phyloP scores from a whole-genome alignment of 2,888 invertebrate species.

The Augiades crinisus region DNA sequence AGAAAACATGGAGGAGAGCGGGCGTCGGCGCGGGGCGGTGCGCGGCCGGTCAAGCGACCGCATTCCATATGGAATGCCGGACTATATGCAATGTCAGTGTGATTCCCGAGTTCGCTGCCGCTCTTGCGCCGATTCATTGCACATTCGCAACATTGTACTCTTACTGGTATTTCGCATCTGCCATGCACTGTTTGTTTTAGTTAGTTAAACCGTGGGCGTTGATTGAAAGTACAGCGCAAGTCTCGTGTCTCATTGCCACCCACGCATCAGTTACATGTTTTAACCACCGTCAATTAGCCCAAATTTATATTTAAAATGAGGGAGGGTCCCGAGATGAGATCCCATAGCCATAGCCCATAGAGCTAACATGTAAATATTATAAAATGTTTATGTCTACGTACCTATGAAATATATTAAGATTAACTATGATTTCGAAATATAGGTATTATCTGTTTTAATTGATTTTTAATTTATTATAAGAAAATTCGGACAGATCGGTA shows the following conservation, averaged over 20 bases:
- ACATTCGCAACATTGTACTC: constrained; percentile 39
- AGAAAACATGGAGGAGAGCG: constrained; percentile 73
- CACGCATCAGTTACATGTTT: constrained; percentile 36
- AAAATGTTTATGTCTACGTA: too few relatives aligned
- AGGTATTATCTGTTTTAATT: too few relatives aligned
- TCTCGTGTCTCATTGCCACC: constrained; percentile 36
- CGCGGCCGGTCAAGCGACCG: constrained; percentile 70
- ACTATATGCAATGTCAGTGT: constrained; percentile 79
- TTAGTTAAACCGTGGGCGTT: constrained; percentile 37
- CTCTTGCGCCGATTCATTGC: constrained; percentile 41
- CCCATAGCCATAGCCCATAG: too few relatives aligned
- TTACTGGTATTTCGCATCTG: constrained; percentile 31
- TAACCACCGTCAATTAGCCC: background rate
- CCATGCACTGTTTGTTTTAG: constrained; percentile 32
- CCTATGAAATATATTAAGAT: too few relatives aligned
- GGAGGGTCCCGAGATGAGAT: too few relatives aligned
- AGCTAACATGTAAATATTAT: too few relatives aligned
- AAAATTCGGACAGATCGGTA: too few relatives aligned
- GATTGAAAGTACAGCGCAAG: constrained; percentile 50
- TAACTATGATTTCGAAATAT: too few relatives aligned
- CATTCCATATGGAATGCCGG: constrained; percentile 79
- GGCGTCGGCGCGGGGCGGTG: constrained; percentile 47
- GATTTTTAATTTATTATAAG: too few relatives aligned
- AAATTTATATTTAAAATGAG: background rate
- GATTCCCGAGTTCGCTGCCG: constrained; percentile 52